phyloP scores from a whole-genome alignment of 2,888 invertebrate species.

The Aporophyla lueneburgensis region DNA sequence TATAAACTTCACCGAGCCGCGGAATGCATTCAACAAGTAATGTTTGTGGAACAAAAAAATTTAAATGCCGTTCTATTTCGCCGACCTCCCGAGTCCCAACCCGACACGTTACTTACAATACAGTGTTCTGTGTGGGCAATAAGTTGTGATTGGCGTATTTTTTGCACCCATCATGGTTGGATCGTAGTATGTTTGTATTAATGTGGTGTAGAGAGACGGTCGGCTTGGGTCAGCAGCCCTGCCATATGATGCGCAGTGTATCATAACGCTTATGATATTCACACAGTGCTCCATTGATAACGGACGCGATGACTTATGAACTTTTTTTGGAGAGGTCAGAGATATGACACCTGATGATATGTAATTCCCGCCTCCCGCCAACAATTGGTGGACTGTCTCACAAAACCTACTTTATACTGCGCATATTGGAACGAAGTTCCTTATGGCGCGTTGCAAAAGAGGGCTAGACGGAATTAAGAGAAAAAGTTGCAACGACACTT shows the following conservation, averaged over 20 bases:
- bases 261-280: slow-evolving; percentile 71
- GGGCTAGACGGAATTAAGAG: too few relatives aligned
- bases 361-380: slow-evolving; percentile 18
- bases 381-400: slow-evolving; percentile 1
- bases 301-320: slow-evolving; percentile 56
- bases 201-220: slow-evolving; percentile 52
- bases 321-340: slow-evolving; percentile 54
- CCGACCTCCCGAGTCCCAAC: slow-evolving; percentile 17
- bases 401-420: background rate
- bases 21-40: slow-evolving; percentile 51
- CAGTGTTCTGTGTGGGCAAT: slow-evolving; percentile 14
- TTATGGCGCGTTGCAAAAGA: too few relatives aligned
- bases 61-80: slow-evolving; percentile 32
- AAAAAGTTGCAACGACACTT: too few relatives aligned
- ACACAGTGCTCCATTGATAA: slow-evolving; percentile 77
- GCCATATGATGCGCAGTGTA: slow-evolving; percentile 76
- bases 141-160: slow-evolving; percentile 39
- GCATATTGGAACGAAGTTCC: too few relatives aligned
- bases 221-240: slow-evolving; percentile 73
- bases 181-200: slow-evolving; percentile 34
- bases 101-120: slow-evolving; percentile 14
- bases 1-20: slow-evolving; percentile 21
- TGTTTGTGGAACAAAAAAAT: slow-evolving; percentile 42
- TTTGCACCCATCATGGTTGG: slow-evolving; percentile 28
- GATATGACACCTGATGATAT: slow-evolving; percentile 55